Evolutionary conservation across 2,888 invertebrate genomes (phyloP), one percentile per base, ranked within the genome.

Genomic region (Heterodera filipjevi): DNA sequence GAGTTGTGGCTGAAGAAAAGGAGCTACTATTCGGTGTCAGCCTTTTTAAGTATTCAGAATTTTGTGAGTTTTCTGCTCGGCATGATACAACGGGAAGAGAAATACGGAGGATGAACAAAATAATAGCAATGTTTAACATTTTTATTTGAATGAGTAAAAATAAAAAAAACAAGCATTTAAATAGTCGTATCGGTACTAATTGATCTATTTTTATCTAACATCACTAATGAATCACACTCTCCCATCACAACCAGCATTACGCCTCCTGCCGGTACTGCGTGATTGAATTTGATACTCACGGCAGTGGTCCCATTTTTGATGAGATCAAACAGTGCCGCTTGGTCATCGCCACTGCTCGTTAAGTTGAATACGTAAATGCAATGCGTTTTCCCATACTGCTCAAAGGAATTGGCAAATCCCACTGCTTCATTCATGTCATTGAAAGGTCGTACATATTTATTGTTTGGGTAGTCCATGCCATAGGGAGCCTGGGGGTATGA

Each of bases 311-410:
- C 72, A 72, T 72, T 72, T 39, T 72, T 72, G 10, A 68, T 77
- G 27, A 68, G 22, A 19, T 77, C 77, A 33, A 77, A 68, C 27
- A 77, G 71, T 16, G 39, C 73, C 49, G 49, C 71, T 27, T 77
- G 66, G 77, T 77, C 71, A 19, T 77, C 77, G 30, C 64, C 66
- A 19, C 66, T 66, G 53, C 35, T 77, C 10, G 77, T 77, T 35
- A 77, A n/a, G n/a, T 77, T 77, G 53, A 70, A 77, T 14, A 77
- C 71, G 3, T 70, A 77, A 27, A 77, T 77, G 5, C 66, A 44
- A 44, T 70, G 68, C 0, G 64, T 68, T 30, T 27, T 71, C 27
- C 71, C 71, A 19, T 16, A 71, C 35, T 71, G 32, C 19, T 75
- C 75, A 5, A 8, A 19, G 12, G 53, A 39, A 35, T 66, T 66